Conservation (phyloP, 1,140 invertebrate genomes). For the Dreissena rostriformis region DNA sequence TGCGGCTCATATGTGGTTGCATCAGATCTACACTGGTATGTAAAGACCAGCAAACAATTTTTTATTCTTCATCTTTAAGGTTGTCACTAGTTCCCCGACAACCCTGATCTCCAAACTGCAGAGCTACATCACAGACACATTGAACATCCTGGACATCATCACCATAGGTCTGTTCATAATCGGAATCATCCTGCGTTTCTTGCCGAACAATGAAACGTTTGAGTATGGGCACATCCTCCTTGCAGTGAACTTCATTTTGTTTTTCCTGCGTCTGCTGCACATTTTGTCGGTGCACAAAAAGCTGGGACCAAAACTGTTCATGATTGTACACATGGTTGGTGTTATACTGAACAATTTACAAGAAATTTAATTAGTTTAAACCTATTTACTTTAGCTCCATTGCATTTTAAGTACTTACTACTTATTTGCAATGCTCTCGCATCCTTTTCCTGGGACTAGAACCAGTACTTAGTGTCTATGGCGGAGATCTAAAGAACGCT, state of each 20-base stretch:
- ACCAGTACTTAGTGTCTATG: too few relatives aligned
- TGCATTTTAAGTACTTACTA: too few relatives aligned
- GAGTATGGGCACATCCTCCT: slow-evolving; percentile 74
- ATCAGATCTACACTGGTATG: too few relatives aligned
- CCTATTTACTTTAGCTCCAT: too few relatives aligned
- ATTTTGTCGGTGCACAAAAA: slow-evolving; percentile 80
- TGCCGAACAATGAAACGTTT: slow-evolving; percentile 68
- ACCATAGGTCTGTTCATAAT: slow-evolving; percentile 76
- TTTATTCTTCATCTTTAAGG: slow-evolving; percentile 45
- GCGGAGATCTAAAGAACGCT: too few relatives aligned
- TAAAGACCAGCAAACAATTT: too few relatives aligned
- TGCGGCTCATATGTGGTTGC: too few relatives aligned
- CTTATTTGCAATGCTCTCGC: too few relatives aligned
- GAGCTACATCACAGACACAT: slow-evolving; percentile 77
- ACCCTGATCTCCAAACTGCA: slow-evolving; percentile 70
- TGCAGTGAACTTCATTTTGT: slow-evolving; percentile 77
- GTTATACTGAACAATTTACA: too few relatives aligned
- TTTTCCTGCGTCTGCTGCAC: slow-evolving; percentile 79
- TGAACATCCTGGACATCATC: slow-evolving; percentile 80
- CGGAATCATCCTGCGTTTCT: slow-evolving; percentile 75
- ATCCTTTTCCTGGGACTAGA: too few relatives aligned
- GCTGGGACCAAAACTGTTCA: slow-evolving; percentile 82
- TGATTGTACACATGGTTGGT: slow-evolving; percentile 82
- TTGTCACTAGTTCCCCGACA: slow-evolving; percentile 62
- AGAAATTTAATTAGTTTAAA: too few relatives aligned